Percentiles rank a stretch among this genome's conserved stretches.
Evolutionary conservation across 2,888 invertebrate species (phyloP).

Genomic region (Megaustenia siamemsis): DNA sequence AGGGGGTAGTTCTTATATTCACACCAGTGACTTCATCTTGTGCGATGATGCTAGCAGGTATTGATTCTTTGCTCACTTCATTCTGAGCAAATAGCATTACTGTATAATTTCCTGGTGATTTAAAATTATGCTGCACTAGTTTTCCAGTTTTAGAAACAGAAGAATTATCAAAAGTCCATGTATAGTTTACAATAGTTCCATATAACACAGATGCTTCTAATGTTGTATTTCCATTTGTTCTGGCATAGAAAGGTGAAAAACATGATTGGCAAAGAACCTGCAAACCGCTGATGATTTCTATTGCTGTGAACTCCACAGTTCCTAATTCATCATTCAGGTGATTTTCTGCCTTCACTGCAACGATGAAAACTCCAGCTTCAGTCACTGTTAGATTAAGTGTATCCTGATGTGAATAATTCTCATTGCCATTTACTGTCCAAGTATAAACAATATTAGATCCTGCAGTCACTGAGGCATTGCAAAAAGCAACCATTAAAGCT

Average conservation of each 20-base stretch:
- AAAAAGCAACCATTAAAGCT: background rate
- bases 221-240: slow-evolving; percentile 25
- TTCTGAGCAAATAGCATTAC: slow-evolving; percentile 55
- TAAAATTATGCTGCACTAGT: slow-evolving; percentile 2
- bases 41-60: slow-evolving; percentile 56
- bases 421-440: slow-evolving; percentile 25
- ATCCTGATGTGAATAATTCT: background rate
- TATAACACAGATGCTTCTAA: slow-evolving; percentile 26
- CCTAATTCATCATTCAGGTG: slow-evolving; percentile 20
- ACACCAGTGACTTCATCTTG: slow-evolving; percentile 57
- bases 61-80: slow-evolving; percentile 54
- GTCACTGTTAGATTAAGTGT: slow-evolving; percentile 42
- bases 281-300: slow-evolving; percentile 41
- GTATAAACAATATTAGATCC: slow-evolving; percentile 47
- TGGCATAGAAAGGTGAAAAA: slow-evolving; percentile 2
- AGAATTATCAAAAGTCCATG: slow-evolving; percentile 37
- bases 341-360: slow-evolving; percentile 50
- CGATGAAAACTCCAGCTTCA: slow-evolving; percentile 30
- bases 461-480: slow-evolving; percentile 31
- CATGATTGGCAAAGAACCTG: slow-evolving; percentile 28
- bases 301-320: slow-evolving; percentile 16
- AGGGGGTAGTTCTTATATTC: slow-evolving; percentile 54
- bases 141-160: background rate
- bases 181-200: slow-evolving; percentile 44
- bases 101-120: slow-evolving; percentile 42